Conservation (phyloP, 2,888 invertebrate genomes). For the Crematogaster levior region DNA sequence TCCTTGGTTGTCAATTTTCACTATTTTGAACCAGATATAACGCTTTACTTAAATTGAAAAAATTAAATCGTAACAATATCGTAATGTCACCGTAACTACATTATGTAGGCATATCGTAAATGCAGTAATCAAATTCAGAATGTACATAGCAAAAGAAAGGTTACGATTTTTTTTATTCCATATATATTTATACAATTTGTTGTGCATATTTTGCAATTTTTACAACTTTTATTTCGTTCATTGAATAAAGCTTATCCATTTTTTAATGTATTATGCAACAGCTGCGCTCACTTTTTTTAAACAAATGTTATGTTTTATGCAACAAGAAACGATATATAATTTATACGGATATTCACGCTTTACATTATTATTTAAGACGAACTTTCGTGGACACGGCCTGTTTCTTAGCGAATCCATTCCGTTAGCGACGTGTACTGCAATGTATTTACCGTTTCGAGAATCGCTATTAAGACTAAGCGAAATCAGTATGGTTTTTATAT, state of each 20-base stretch:
- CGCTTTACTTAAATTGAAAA: conserved; percentile 45
- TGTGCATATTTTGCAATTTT: not conserved
- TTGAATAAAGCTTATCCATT: conserved; percentile 12
- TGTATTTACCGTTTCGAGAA: conserved; percentile 73
- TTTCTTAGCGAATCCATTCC: conserved; percentile 61
- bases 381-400: conserved; percentile 59
- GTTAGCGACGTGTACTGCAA: conserved; percentile 71
- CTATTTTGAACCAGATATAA: conserved; percentile 37
- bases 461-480: conserved; percentile 72
- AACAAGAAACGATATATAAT: conserved; percentile 51
- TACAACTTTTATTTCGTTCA: not conserved
- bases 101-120: conserved; percentile 49
- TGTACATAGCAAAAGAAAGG: conserved; percentile 25
- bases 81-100: conserved; percentile 56
- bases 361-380: conserved; percentile 60
- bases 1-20: not conserved
- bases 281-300: conserved; percentile 58
- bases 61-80: too few relatives aligned
- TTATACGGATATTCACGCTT: conserved; percentile 51
- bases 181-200: conserved; percentile 4
- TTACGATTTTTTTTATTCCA: conserved; percentile 5
- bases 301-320: conserved; percentile 54
- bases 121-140: conserved; percentile 25
- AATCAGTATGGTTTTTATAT: conserved; percentile 64
- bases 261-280: conserved; percentile 49